These are phyloP conservation scores for Drosophila micromelanica DNA, from an alignment of 1,140 invertebrate genomes.

Conservation along the genomic window DNA sequence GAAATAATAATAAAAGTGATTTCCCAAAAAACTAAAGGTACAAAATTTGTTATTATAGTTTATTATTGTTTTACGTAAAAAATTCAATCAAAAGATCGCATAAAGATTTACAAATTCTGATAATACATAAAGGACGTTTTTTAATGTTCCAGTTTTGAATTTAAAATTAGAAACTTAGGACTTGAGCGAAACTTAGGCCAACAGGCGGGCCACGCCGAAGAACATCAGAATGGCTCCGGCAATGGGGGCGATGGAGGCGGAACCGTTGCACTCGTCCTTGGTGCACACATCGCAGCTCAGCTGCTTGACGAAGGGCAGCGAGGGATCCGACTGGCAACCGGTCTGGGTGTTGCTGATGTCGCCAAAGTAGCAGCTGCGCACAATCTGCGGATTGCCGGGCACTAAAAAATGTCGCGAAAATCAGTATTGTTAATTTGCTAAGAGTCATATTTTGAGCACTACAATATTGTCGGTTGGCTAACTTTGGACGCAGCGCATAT, in stretches of 20 bases:
- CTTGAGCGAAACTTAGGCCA: conserved; percentile 50
- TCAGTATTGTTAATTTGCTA: conserved; percentile 6
- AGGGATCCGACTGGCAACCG: conserved; percentile 65
- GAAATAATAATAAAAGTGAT: no score
- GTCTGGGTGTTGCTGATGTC: conserved; percentile 52
- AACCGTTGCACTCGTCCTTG: conserved; percentile 74
- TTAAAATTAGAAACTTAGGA: background rate
- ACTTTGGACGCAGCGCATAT: conserved; percentile 2
- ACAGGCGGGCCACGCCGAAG: conserved; percentile 67
- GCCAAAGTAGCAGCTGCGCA: conserved; percentile 72
- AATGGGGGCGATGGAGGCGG: conserved; percentile 60
- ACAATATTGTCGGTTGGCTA: background rate
- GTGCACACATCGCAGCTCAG: conserved; percentile 73
- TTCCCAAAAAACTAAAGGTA: background rate
- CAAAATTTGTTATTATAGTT: conserved; percentile 20
- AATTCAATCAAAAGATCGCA: background rate
- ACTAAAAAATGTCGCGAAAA: conserved; percentile 37
- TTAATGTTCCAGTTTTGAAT: conserved; percentile 6
- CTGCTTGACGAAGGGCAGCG: conserved; percentile 56
- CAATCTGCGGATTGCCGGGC: conserved; percentile 50
- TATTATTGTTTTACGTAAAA: background rate
- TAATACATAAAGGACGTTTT: conserved; percentile 6
- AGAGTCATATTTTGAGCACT: background rate
- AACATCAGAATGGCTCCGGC: conserved; percentile 64
- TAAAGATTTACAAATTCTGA: conserved; percentile 5